Evolutionary conservation across 37 sponge, comb jelly and placozoan genomes (phyloP), one percentile per base, ranked within the genome.

Genomic region (Oscarella lobularis): DNA sequence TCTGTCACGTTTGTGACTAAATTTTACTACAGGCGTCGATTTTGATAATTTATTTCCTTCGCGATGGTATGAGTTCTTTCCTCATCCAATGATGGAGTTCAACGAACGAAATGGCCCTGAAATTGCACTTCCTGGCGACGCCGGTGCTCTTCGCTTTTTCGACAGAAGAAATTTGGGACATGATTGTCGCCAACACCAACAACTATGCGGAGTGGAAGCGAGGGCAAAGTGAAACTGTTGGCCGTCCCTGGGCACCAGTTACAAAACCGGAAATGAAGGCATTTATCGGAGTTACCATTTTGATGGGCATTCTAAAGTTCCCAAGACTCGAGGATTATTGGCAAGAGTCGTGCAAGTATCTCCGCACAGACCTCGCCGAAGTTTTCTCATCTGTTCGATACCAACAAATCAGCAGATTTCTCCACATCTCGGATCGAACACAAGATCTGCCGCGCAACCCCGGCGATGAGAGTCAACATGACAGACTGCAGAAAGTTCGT

Each of bases 401-500:
- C 60, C 14, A 27, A 20, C 9, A 9, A 48, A 27, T 48, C 14
- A 27, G 14, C 60, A 48, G 60, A 20, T 20, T 27, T 48, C 60
- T 48, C 14, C 60, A 48, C 20, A 20, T 48, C 9, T 27, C 14
- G 9, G 60, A 48, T 20, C 9, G 60, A 48, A 20, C 14, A 27
- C 9, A 48, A 27, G 60, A 48, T 9, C 60, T 48, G 20, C 14
- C 14, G 20, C 60, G 20, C 9, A 48, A 48, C 60, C 60, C 60
- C 60, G 20, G 20, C 60, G 9, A 48, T 74, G 79, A 78, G 40
- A 78, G 38, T 33, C 37, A 70, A 30, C 69, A 40, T 74, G 79
- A 78, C 73, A 78, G 38, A 36, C 37, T 78, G 30, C 69, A 40
- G 40, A 78, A 78, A 78, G 72, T 78, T 1, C 37, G 79, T 9